Percentiles rank a stretch among this genome's conserved stretches.
These are phyloP conservation scores for Lanistes nyassanus DNA, from an alignment of 1,140 invertebrate species.

Conservation along the genomic window DNA sequence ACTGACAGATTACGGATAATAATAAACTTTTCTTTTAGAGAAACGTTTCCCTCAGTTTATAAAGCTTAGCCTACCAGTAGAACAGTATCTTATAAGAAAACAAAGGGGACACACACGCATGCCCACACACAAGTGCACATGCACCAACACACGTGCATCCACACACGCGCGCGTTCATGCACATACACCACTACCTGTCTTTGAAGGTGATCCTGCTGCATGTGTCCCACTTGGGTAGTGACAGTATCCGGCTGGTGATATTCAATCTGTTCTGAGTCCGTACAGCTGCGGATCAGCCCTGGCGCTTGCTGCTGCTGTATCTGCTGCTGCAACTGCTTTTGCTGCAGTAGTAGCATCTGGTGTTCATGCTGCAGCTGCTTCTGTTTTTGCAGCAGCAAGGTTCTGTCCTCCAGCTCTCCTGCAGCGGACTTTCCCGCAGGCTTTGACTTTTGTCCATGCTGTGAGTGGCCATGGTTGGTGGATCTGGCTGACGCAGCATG, in stretches of 20 bases:
- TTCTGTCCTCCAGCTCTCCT: background rate
- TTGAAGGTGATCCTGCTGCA: constrained; percentile 17
- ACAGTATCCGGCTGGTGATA: constrained; percentile 14
- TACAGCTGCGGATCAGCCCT: background rate
- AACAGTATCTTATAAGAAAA: too few species aligned
- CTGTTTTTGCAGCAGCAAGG: background rate
- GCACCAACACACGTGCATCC: too few species aligned
- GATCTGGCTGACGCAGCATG: background rate
- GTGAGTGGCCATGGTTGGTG: background rate
- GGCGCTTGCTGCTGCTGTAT: constrained; percentile 1
- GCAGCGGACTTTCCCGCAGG: background rate
- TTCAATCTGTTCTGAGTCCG: constrained; percentile 10
- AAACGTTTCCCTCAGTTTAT: too few species aligned
- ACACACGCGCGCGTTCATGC: too few species aligned
- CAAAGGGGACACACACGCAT: too few species aligned
- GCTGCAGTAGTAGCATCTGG: background rate
- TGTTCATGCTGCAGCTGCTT: background rate
- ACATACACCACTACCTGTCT: background rate
- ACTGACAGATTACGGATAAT: too few species aligned
- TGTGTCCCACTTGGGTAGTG: constrained; percentile 11
- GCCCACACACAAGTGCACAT: too few species aligned
- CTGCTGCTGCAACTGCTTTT: constrained; percentile 10
- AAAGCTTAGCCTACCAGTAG: too few species aligned
- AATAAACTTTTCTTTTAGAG: too few species aligned
- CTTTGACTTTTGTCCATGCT: background rate